Conservation (phyloP, 1,140 invertebrate genomes). For the Belonocnema kinseyi region DNA sequence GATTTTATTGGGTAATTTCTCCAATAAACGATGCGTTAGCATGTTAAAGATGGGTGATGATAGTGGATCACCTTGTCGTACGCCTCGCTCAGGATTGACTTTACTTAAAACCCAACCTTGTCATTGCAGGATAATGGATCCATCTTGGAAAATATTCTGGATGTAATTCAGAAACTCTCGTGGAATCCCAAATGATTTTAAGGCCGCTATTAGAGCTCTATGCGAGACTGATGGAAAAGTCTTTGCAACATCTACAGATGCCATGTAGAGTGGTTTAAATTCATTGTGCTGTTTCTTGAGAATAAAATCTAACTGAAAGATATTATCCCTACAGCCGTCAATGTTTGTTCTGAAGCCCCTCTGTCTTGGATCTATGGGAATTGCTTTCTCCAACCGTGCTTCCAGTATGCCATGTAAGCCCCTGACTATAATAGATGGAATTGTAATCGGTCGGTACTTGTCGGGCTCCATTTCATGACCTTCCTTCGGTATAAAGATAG, state of each 20-base stretch:
- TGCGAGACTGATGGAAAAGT: conserved; percentile 66
- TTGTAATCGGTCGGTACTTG: neutral
- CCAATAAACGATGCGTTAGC: conserved; percentile 38
- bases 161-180: conserved; percentile 14
- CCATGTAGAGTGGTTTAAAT: conserved; percentile 35
- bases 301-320: neutral
- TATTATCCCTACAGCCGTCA: neutral
- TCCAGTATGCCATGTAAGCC: neutral
- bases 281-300: neutral
- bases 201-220: conserved; percentile 41
- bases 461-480: neutral
- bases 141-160: neutral
- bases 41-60: conserved; percentile 50
- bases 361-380: neutral
- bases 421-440: neutral
- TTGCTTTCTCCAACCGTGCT: neutral
- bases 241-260: conserved; percentile 54
- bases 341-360: neutral
- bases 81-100: too few relatives aligned
- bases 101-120: too few relatives aligned
- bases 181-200: conserved; percentile 35
- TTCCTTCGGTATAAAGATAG: neutral
- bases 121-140: conserved; percentile 35
- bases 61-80: conserved; percentile 59
- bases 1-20: conserved; percentile 44